Conservation (phyloP, 2,888 invertebrate genomes). For the Crematogaster levior region DNA sequence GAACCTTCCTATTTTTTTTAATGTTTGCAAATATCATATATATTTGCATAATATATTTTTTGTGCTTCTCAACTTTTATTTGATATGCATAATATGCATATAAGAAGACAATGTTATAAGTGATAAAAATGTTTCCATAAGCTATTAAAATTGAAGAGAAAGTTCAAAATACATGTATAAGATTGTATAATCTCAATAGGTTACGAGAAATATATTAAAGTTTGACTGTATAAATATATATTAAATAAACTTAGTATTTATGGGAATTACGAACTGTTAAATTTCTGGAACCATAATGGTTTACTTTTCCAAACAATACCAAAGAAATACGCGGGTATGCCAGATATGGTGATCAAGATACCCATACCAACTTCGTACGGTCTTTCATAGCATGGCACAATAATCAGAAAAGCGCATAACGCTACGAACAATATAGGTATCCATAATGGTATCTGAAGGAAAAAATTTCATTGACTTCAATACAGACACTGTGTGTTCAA, state of each 20-base stretch:
- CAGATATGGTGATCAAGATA: slow-evolving; percentile 92
- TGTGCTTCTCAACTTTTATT: not conserved
- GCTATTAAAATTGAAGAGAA: not conserved
- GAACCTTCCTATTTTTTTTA: not conserved
- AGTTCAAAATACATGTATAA: not conserved
- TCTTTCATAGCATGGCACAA: slow-evolving; percentile 92
- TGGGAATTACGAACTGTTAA: slow-evolving; percentile 87
- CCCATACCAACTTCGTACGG: slow-evolving; percentile 94
- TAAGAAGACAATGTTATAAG: not conserved
- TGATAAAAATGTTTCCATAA: not conserved
- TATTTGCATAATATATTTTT: no score
- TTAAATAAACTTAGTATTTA: slow-evolving; percentile 11
- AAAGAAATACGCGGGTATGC: slow-evolving; percentile 93
- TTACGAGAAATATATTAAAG: not conserved
- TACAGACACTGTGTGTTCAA: not conserved
- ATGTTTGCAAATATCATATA: not conserved
- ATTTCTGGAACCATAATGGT: slow-evolving; percentile 88
- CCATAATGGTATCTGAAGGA: slow-evolving; percentile 89
- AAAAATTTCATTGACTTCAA: not conserved
- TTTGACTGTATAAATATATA: no score
- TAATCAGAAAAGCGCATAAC: slow-evolving; percentile 92
- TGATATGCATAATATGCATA: not conserved
- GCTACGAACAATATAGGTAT: slow-evolving; percentile 92
- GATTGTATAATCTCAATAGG: not conserved
- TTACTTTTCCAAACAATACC: slow-evolving; percentile 90